Evolutionary conservation across 2,888 invertebrate genomes (phyloP).

Genomic region (Eupithecia dodoneata): DNA sequence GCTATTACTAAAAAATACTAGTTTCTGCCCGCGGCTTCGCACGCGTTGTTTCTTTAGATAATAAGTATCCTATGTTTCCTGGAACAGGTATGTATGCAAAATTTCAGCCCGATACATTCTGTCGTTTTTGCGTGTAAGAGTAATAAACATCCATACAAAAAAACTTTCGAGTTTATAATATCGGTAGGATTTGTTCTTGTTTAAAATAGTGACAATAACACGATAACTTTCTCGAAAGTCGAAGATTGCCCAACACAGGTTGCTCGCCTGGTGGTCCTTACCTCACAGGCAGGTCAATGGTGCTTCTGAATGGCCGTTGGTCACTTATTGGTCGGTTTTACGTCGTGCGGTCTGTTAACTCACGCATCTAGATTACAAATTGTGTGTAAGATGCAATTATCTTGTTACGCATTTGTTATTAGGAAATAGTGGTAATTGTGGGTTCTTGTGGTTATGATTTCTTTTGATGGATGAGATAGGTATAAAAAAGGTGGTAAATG

Average conservation of each 20-base stretch:
- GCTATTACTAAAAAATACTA: no score
- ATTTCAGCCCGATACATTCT: no score
- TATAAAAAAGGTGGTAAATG: neutral
- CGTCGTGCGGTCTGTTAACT: conserved; percentile 16
- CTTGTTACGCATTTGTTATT: conserved; percentile 1
- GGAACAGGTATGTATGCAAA: no score
- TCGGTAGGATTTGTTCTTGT: neutral
- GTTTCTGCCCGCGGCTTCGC: no score
- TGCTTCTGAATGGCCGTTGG: conserved; percentile 28
- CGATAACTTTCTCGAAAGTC: neutral
- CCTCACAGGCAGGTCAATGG: conserved; percentile 25
- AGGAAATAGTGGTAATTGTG: neutral
- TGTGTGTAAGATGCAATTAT: conserved; percentile 10
- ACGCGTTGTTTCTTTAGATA: no score
- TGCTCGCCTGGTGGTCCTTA: conserved; percentile 28
- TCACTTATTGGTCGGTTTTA: conserved; percentile 12
- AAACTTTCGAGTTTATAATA: no score
- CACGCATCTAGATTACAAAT: conserved; percentile 20
- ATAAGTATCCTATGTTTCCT: no score
- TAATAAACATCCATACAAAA: no score
- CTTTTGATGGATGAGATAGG: neutral
- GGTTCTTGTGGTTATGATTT: neutral
- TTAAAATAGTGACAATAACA: neutral
- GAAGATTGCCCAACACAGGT: conserved; percentile 46
- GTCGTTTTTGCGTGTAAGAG: no score